Percentiles rank a stretch among this genome's conserved stretches.
phyloP scores from a whole-genome alignment of 1,140 invertebrate genomes.

The Pararge aegeria region DNA sequence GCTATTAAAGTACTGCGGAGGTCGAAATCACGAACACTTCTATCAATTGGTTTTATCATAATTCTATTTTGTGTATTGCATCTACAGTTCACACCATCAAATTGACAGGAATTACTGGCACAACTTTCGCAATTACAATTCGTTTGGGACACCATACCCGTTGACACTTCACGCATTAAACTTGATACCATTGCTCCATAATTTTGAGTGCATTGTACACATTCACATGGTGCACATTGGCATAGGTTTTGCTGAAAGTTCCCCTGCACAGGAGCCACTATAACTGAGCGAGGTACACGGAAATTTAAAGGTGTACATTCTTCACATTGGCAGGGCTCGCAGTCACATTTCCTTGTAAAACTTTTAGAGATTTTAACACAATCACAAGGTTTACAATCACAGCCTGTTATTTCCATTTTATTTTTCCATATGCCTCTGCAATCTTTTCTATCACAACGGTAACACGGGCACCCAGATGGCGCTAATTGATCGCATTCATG shows the following conservation, averaged over 20 bases:
- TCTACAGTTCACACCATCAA: conserved; percentile 30
- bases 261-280: conserved; percentile 34
- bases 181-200: conserved; percentile 29
- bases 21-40: conserved; percentile 42
- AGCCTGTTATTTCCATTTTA: conserved; percentile 3
- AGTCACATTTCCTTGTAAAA: conserved; percentile 33
- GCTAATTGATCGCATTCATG: conserved; percentile 6
- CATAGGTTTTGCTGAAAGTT: conserved; percentile 31
- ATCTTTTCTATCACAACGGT: conserved; percentile 39
- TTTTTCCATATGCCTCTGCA: conserved; percentile 32
- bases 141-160: conserved; percentile 28
- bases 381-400: conserved; percentile 45
- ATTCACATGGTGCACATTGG: conserved; percentile 50
- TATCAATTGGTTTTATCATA: conserved; percentile 40
- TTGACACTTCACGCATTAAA: conserved; percentile 39
- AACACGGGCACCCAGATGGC: conserved; percentile 34
- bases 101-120: conserved; percentile 32
- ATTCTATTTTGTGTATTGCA: conserved; percentile 36
- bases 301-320: conserved; percentile 27
- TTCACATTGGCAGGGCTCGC: conserved; percentile 45
- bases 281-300: conserved; percentile 16
- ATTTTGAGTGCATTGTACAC: conserved; percentile 40
- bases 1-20: conserved; percentile 27
- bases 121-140: conserved; percentile 43
- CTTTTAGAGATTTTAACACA: conserved; percentile 37